Evolutionary conservation across 2,797 vertebrate species (phyloP).

Genomic region (Spheniscus humboldti): DNA sequence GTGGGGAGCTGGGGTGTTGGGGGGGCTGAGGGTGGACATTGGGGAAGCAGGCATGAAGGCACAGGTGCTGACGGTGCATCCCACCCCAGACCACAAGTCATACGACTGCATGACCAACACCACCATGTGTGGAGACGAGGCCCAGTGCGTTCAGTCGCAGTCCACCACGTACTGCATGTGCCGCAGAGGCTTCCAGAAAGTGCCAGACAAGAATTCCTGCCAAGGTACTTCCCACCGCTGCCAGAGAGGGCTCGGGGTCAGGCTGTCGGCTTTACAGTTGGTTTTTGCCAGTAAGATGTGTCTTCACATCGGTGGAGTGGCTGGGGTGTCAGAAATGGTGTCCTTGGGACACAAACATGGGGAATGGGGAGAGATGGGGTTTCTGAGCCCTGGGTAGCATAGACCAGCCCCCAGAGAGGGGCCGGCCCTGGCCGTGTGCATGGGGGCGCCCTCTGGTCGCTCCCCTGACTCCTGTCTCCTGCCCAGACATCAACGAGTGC

Average conservation of each 20-base stretch:
- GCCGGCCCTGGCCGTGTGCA: rapidly evolving
- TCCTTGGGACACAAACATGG: neutral
- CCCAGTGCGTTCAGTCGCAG: conserved; percentile 81
- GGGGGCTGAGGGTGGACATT: rapidly evolving
- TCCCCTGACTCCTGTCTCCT: neutral
- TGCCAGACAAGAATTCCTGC: conserved; percentile 79
- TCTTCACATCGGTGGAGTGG: neutral
- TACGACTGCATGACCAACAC: conserved; percentile 83
- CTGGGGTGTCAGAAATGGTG: neutral
- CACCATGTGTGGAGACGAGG: conserved; percentile 87
- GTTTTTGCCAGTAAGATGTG: neutral
- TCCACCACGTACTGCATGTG: conserved; percentile 88
- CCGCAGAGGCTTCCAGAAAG: conserved; percentile 86
- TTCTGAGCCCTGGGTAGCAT: neutral
- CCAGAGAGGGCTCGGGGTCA: rapidly evolving
- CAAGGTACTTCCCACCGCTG: conserved; percentile 74
- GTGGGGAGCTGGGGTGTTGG: neutral
- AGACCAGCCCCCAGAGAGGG: neutral
- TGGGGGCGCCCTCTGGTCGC: too few relatives aligned
- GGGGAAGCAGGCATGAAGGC: neutral
- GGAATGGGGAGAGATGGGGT: neutral
- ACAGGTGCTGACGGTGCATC: rapidly evolving
- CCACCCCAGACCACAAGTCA: conserved; percentile 77
- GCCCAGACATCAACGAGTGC: conserved; percentile 90
- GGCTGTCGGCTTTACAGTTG: rapidly evolving